These are phyloP conservation scores for Camelus bactrianus DNA, from an alignment of 2,113 vertebrate species.

Conservation along the genomic window DNA sequence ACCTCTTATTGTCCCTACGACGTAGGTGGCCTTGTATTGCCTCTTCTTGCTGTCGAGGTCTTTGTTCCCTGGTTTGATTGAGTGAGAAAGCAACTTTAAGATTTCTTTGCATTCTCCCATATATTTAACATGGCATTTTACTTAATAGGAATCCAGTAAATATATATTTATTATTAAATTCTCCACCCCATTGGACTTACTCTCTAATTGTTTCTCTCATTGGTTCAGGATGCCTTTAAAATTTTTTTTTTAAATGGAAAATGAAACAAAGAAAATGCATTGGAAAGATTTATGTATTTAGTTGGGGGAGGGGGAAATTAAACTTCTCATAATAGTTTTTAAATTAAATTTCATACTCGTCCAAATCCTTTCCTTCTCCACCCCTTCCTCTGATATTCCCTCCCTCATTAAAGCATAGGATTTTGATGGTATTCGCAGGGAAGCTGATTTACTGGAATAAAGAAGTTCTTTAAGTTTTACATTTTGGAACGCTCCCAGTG, in stretches of 20 bases:
- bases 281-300: slow-evolving; percentile 74
- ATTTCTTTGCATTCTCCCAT: background rate
- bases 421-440: slow-evolving; percentile 88
- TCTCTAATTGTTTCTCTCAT: background rate
- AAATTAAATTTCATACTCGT: slow-evolving; percentile 78
- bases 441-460: slow-evolving; percentile 88
- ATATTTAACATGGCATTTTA: background rate
- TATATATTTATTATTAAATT: background rate
- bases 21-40: rapidly evolving
- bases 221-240: background rate
- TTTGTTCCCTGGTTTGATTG: background rate
- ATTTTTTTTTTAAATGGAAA: background rate
- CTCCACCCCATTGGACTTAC: background rate
- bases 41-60: rapidly evolving
- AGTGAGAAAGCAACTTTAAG: background rate
- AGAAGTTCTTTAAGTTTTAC: slow-evolving; percentile 87
- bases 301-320: slow-evolving; percentile 72
- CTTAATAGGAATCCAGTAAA: background rate
- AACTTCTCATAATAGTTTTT: slow-evolving; percentile 84
- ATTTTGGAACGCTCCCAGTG: slow-evolving; percentile 86
- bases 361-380: slow-evolving; percentile 77
- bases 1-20: rapidly evolving
- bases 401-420: slow-evolving; percentile 81
- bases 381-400: slow-evolving; percentile 83
- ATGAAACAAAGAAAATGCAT: slow-evolving; percentile 66